Conservation (phyloP, 2,888 invertebrate species). For the Eristalinus sepulchralis region DNA sequence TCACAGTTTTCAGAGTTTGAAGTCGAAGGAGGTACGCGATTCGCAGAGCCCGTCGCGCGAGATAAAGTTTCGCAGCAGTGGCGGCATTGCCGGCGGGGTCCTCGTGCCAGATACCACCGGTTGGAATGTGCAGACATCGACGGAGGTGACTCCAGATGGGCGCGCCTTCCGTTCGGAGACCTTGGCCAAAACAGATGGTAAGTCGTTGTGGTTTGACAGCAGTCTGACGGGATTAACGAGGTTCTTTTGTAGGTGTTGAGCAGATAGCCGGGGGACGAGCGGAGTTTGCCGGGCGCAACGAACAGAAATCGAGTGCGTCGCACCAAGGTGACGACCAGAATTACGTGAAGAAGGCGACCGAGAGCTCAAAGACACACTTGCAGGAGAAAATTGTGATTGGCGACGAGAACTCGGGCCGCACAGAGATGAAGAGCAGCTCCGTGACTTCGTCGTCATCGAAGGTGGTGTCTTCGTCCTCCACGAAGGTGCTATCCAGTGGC, state of each 20-base stretch:
- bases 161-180: slow-evolving; percentile 84
- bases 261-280: slow-evolving; percentile 85
- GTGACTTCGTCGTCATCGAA: slow-evolving; percentile 78
- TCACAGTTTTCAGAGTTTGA: slow-evolving; percentile 89
- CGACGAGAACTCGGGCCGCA: slow-evolving; percentile 81
- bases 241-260: slow-evolving; percentile 82
- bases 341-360: slow-evolving; percentile 81
- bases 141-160: slow-evolving; percentile 85
- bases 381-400: slow-evolving; percentile 82
- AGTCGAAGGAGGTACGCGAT: slow-evolving; percentile 90
- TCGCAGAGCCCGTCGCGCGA: slow-evolving; percentile 87
- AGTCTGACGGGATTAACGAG: background rate
- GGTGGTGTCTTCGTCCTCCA: slow-evolving; percentile 77
- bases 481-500: slow-evolving; percentile 64
- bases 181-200: slow-evolving; percentile 85
- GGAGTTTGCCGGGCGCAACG: slow-evolving; percentile 85
- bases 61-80: slow-evolving; percentile 77
- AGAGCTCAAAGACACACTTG: slow-evolving; percentile 81
- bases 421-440: slow-evolving; percentile 79
- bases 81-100: slow-evolving; percentile 63
- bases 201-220: slow-evolving; percentile 54
- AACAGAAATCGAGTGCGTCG: slow-evolving; percentile 83
- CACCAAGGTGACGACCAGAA: slow-evolving; percentile 83
- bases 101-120: slow-evolving; percentile 82
- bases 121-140: slow-evolving; percentile 86